Base-by-base conservation (phyloP, 2,888 invertebrate species). In the Drosophila ustulata region DNA sequence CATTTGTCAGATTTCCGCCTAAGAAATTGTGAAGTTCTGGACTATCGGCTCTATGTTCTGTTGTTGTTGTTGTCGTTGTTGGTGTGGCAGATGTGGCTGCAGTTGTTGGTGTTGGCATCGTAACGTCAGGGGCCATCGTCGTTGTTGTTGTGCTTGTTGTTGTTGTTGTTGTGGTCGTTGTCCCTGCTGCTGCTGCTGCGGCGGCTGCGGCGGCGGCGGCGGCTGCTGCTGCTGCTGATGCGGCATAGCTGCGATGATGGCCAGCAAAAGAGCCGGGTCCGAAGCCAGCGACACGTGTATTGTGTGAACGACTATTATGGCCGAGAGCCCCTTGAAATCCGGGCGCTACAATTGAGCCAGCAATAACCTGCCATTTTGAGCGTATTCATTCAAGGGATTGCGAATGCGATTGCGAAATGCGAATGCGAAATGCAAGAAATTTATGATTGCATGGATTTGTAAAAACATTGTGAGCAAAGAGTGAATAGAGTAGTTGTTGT, bases 331-430 rank as follows among this genome's bases (percentile, higher is more conserved):
- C 90, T 72, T 91, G 83, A 78, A 91, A 92, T 88, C 91, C 91
- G 49, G 91, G 92, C 63, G 91, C 91, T 63, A 91, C 90, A 78
- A 92, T 91, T 45, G 92, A 91, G 71, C 91, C 92, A 73, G 92
- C 91, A 72, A 91, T 91, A 72, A 91, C 89, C 91, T 92, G 56
- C 58, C 78, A 61, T 59, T 52, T 50, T 25, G 13, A 18, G 71
- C 57, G 47, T 58, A 52, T 66, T 70, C 75, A 69, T 71, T 59
- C 45, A 66, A 62, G 55, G 51, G 37, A 70, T 57, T 49, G 59
- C 55, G 43, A 57, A 47, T 56, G 52, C 41, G 46, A 57, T 37
- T 18, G 18, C 13, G 30, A 41, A 41, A 25, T 50, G 59, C 32
- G 50, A 18, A n/a, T 41, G 39, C 28, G 37, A 41, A 41, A 41